Evolutionary conservation across 2,113 vertebrate species (phyloP).

Genomic region (Tamias sibiricus): DNA sequence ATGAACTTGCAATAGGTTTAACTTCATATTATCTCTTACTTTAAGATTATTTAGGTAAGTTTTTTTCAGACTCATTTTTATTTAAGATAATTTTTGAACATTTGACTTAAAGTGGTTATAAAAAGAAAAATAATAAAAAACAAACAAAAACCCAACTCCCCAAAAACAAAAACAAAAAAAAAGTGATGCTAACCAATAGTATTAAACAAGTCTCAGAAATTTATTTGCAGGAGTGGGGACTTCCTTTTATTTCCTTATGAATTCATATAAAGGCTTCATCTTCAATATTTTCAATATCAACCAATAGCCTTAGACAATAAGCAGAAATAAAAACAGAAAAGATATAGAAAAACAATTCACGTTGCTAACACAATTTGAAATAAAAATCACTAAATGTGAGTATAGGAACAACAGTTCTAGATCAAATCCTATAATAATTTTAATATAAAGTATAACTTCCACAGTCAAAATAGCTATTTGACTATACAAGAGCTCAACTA

Average conservation of each 20-base stretch:
- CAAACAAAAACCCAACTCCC: too few species aligned
- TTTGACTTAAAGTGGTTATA: constrained; percentile 37
- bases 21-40: constrained; percentile 43
- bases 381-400: constrained; percentile 65
- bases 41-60: constrained; percentile 17
- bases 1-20: background rate
- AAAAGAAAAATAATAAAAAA: too few species aligned
- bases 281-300: constrained; percentile 33
- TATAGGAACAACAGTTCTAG: background rate
- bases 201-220: constrained; percentile 24
- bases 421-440: background rate
- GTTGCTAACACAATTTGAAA: background rate
- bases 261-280: constrained; percentile 62
- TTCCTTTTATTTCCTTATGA: constrained; percentile 19
- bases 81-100: constrained; percentile 36
- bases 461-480: background rate
- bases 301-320: background rate
- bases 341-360: constrained; percentile 61
- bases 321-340: constrained; percentile 42
- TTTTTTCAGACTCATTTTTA: constrained; percentile 70
- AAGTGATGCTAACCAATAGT: constrained; percentile 50
- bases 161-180: too few species aligned
- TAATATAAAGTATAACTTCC: background rate
- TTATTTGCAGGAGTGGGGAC: constrained; percentile 61
- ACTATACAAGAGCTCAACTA: background rate